phyloP scores from a whole-genome alignment of 2,113 vertebrate genomes.

The Fregetta grallaria region DNA sequence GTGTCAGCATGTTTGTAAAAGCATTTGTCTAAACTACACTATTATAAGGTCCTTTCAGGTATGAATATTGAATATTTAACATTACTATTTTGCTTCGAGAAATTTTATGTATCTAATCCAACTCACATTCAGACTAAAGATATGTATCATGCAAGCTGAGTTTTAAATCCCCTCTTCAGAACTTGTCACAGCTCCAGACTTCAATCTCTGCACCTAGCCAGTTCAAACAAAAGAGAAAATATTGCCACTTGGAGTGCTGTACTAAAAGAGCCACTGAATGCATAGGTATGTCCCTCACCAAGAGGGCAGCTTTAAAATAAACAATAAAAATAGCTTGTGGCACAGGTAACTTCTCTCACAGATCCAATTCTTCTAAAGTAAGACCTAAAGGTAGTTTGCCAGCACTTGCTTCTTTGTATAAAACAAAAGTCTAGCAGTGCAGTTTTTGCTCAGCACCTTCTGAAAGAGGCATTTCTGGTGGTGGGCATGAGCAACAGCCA shows the following conservation, averaged over 20 bases:
- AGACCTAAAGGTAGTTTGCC: background rate
- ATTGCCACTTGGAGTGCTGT: background rate
- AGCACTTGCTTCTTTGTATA: background rate
- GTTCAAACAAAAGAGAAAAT: background rate
- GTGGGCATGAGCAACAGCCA: background rate
- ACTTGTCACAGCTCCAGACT: background rate
- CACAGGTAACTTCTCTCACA: background rate
- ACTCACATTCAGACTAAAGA: background rate
- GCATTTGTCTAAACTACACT: background rate
- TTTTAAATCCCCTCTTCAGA: background rate
- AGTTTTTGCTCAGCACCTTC: background rate
- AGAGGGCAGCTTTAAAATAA: background rate
- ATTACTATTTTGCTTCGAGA: background rate
- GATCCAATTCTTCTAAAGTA: background rate
- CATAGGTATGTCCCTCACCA: background rate
- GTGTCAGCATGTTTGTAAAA: background rate
- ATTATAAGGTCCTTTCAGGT: background rate
- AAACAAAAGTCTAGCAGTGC: background rate
- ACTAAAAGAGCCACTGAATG: background rate
- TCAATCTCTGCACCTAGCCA: background rate
- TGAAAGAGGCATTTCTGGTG: background rate
- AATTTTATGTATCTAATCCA: background rate
- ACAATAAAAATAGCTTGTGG: background rate
- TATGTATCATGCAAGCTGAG: background rate
- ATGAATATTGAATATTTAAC: background rate